phyloP scores from a whole-genome alignment of 2,113 vertebrate species.

The Ceyx cyanopectus region DNA sequence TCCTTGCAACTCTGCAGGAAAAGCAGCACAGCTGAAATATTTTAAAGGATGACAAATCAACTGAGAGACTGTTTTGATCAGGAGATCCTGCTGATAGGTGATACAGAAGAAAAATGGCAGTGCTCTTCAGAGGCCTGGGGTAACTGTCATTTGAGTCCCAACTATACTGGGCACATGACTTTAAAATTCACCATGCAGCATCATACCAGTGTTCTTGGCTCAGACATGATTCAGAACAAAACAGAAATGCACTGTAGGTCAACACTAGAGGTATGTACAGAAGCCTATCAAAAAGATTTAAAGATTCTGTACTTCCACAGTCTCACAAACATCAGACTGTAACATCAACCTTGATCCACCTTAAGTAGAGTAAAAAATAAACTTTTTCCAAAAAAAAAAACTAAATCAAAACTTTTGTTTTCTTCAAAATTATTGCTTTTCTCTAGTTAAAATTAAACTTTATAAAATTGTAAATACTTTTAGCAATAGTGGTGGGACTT shows the following conservation, averaged over 20 bases:
- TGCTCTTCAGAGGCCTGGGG: not conserved
- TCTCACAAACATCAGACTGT: not conserved
- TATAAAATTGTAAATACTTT: not conserved
- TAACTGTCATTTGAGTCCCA: not conserved
- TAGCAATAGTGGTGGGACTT: not conserved
- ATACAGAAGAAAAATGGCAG: not conserved
- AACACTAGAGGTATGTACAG: not conserved
- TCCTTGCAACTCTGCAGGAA: not conserved
- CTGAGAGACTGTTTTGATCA: not conserved
- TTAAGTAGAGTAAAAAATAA: not conserved
- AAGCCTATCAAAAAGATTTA: not conserved
- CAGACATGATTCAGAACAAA: not conserved
- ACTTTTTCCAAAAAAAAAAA: not conserved
- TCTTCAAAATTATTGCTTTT: not conserved
- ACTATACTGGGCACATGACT: not conserved
- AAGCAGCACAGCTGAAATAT: not conserved
- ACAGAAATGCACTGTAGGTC: not conserved
- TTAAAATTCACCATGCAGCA: constrained; percentile 24
- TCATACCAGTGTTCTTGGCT: not conserved
- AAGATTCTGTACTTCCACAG: not conserved
- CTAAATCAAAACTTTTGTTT: not conserved
- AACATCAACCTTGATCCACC: not conserved
- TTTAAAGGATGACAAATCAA: not conserved
- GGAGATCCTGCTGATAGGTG: not conserved
- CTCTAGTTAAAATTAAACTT: not conserved